Base-by-base conservation (phyloP, 1,140 invertebrate genomes). In the Apocrypta bakeri region DNA sequence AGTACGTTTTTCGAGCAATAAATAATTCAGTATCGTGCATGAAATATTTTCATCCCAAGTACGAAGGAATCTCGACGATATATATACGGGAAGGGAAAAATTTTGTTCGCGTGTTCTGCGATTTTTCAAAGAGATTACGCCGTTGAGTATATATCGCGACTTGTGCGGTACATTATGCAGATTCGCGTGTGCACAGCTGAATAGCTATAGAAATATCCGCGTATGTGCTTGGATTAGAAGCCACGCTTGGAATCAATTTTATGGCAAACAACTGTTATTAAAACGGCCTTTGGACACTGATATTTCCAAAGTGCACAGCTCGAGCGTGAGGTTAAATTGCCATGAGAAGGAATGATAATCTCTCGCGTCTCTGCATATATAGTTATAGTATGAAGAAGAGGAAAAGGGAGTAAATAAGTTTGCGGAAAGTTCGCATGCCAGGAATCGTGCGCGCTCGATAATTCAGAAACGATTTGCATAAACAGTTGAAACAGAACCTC, bases 211-310 rank as follows among this genome's bases (percentile, higher is more conserved):
- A 66, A 7, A n/a, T 37, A 37, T 71, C 3, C 31, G 21, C 31
- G 31, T 61, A 63, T 78, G 64, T 73, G 69, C 31, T 71, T 29
- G 56, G 31, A 80, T 80, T 73, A 80, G 69, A 73, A 73, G n/a
- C 12, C 42, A 72, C n/a, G 40, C 25, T 61, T 24, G 24, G n/a
- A 73, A 80, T 80, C 33, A 80, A 80, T 80, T 80, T 80, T 64
- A 64, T 73, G 48, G 12, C 25, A 3, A 73, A 73, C 42, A 73
- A 25, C 69, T 79, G 42, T 31, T 72, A 72, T 79, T 79, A 79
- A 72, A 37, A 79, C 48, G 21, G 66, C 27, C 29, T 64, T 73
- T 37, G 69, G 69, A 78, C 42, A 78, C 37, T 71, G 48, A 82
- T 82, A 72, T 78, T 77, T 63, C 48, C 29, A 80, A 73, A 80